Conservation (phyloP, 2,888 invertebrate species). For the Eristalis arbustorum region DNA sequence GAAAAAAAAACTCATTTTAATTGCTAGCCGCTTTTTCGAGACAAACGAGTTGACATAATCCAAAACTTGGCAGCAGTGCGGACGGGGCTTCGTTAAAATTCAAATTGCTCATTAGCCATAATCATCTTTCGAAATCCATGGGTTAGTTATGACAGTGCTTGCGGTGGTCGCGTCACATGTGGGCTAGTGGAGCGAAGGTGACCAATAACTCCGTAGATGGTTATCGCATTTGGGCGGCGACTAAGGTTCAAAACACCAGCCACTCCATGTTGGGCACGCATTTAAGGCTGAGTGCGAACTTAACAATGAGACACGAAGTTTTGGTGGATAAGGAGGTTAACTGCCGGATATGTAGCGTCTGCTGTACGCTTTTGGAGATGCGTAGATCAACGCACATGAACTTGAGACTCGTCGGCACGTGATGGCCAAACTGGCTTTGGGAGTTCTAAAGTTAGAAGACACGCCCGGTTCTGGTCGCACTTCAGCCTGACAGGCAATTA, state of each 20-base stretch:
- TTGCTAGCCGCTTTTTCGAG: not conserved
- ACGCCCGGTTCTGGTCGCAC: not conserved
- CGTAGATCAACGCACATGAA: not conserved
- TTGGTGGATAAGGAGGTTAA: not conserved
- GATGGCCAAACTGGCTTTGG: not conserved
- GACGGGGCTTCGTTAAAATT: constrained; percentile 7
- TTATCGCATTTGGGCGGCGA: not conserved
- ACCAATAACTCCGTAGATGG: not conserved
- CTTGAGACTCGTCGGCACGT: not conserved
- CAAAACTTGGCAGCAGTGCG: not conserved
- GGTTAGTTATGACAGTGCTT: not conserved
- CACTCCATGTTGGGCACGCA: not conserved
- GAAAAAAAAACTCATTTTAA: not conserved
- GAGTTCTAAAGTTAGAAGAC: not conserved
- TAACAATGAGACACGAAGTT: not conserved
- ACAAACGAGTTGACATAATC: not conserved
- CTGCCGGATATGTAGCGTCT: not conserved
- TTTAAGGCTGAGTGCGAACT: not conserved
- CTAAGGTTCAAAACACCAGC: not conserved
- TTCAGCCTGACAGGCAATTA: not conserved
- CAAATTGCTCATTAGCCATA: constrained; percentile 33
- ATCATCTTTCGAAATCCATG: not conserved
- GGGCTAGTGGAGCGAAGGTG: constrained; percentile 5
- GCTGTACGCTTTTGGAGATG: not conserved
- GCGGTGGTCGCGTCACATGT: not conserved